A percentile compares a stretch with the other conserved stretches of the same genome.
These are phyloP conservation scores for Carterocephalus palaemon DNA, from an alignment of 2,888 invertebrate species.

Conservation along the genomic window DNA sequence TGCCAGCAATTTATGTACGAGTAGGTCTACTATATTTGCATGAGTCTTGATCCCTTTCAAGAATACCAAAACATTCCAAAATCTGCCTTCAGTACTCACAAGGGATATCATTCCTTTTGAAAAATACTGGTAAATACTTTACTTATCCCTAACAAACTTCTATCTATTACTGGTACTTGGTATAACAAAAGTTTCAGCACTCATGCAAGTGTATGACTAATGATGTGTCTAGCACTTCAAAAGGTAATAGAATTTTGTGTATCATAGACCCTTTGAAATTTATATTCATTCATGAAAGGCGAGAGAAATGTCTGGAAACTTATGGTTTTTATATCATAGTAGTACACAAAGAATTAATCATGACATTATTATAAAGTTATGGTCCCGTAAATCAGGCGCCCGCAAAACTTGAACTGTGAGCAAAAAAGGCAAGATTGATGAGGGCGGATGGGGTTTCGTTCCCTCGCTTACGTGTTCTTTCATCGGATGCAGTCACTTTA, in stretches of 20 bases:
- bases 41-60: no score
- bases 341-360: conserved; percentile 16
- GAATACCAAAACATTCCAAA: no score
- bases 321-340: conserved; percentile 14
- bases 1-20: no score
- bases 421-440: conserved; percentile 49
- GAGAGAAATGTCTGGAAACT: conserved; percentile 12
- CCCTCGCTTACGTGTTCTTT: conserved; percentile 28
- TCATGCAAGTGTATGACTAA: conserved; percentile 12
- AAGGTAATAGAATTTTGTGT: conserved; percentile 3
- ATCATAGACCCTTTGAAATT: conserved; percentile 11
- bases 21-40: no score
- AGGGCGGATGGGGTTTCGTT: conserved; percentile 27
- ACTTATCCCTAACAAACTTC: no score
- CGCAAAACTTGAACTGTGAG: conserved; percentile 43
- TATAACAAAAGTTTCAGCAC: background rate
- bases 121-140: no score
- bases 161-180: no score
- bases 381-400: conserved; percentile 29
- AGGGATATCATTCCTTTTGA: no score
- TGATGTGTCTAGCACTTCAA: conserved; percentile 6
- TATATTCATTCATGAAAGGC: conserved; percentile 12
- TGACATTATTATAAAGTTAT: conserved; percentile 9
- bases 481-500: conserved; percentile 22
- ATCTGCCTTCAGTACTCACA: no score